Evolutionary conservation across 2,113 vertebrate species (phyloP).

Genomic region (Chionis minor): DNA sequence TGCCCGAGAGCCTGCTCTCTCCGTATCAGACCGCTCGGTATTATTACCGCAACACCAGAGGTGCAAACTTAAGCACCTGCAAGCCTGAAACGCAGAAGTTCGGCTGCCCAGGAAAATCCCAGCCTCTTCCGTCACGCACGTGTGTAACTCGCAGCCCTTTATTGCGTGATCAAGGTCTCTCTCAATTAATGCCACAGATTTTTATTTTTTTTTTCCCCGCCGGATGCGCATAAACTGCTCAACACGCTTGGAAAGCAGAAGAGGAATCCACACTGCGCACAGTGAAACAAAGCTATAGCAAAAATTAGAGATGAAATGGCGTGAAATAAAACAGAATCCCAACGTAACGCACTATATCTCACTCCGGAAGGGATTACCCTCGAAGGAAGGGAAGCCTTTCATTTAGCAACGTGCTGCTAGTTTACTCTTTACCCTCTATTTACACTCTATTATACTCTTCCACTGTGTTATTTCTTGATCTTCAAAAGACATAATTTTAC

Average conservation of each 20-base stretch:
- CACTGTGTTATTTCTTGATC: neutral
- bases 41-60: neutral
- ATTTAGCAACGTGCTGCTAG: neutral
- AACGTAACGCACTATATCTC: neutral
- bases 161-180: neutral
- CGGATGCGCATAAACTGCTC: neutral
- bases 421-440: neutral
- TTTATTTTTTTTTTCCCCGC: neutral
- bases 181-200: neutral
- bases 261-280: neutral
- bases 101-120: neutral
- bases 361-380: neutral
- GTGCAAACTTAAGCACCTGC: neutral
- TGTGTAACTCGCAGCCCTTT: neutral
- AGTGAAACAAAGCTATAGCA: neutral
- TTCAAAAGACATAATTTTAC: neutral
- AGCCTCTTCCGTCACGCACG: accelerated
- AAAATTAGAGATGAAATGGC: neutral
- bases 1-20: neutral
- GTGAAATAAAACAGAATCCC: neutral
- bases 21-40: neutral
- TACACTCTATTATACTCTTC: neutral
- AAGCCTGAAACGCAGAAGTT: neutral
- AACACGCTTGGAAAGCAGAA: neutral
- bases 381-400: neutral